phyloP scores from a whole-genome alignment of 2,113 vertebrate genomes.

The Motacilla tschutschensis region DNA sequence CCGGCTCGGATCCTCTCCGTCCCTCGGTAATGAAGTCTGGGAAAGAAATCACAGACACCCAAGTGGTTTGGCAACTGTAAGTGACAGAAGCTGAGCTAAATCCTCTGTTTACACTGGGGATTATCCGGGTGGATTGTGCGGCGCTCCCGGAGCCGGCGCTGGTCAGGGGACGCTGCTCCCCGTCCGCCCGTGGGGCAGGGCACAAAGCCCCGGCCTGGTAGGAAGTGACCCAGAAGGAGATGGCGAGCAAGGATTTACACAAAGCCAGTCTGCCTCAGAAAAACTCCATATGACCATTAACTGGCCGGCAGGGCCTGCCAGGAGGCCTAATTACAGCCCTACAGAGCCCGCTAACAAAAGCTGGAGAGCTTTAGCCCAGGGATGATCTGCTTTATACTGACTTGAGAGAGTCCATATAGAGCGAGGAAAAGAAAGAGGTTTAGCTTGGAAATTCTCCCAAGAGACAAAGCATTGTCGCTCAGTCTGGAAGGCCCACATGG shows the following conservation, averaged over 20 bases:
- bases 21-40: slow-evolving; percentile 67
- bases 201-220: slow-evolving; percentile 88
- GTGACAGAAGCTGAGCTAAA: slow-evolving; percentile 85
- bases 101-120: slow-evolving; percentile 89
- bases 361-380: slow-evolving; percentile 94
- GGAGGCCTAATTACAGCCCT: slow-evolving; percentile 98
- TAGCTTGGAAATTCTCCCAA: slow-evolving; percentile 92
- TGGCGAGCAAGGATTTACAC: slow-evolving; percentile 87
- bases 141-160: slow-evolving; percentile 72
- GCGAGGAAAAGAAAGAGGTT: slow-evolving; percentile 86
- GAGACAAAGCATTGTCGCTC: slow-evolving; percentile 82
- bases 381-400: slow-evolving; percentile 98
- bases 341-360: slow-evolving; percentile 96
- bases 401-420: slow-evolving; percentile 98
- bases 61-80: slow-evolving; percentile 81
- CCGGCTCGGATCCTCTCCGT: slow-evolving; percentile 2
- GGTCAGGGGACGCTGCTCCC: slow-evolving; percentile 84
- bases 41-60: slow-evolving; percentile 81
- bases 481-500: slow-evolving; percentile 80
- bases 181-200: slow-evolving; percentile 76
- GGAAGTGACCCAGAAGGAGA: slow-evolving; percentile 98
- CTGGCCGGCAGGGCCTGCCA: slow-evolving; percentile 91
- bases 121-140: slow-evolving; percentile 74
- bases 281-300: slow-evolving; percentile 93
- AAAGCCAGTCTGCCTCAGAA: slow-evolving; percentile 87